A percentile compares a stretch with the other conserved stretches of the same genome.
Conservation (phyloP, 2,797 vertebrate genomes). For the Phrynocephalus forsythii region DNA sequence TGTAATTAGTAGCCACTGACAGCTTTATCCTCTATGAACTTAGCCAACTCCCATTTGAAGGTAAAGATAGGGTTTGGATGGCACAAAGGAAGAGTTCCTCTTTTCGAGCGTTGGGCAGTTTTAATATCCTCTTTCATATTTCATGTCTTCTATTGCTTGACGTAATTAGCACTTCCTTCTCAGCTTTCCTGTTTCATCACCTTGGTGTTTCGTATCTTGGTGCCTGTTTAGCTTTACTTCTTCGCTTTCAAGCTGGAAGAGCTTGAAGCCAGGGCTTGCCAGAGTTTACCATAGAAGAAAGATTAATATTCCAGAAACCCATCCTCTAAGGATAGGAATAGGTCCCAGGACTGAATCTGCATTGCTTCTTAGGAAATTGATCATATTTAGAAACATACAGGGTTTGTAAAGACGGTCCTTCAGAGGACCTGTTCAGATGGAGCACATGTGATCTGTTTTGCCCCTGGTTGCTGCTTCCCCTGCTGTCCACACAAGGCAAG, state of each 20-base stretch:
- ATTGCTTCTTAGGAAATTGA: neutral
- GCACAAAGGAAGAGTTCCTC: slow-evolving; percentile 31
- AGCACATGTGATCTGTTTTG: too few relatives aligned
- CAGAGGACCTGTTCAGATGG: too few relatives aligned
- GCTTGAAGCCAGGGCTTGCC: slow-evolving; percentile 26
- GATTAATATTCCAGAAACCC: slow-evolving; percentile 43
- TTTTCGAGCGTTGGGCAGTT: slow-evolving; percentile 25
- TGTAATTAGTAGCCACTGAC: neutral
- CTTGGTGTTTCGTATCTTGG: slow-evolving; percentile 15
- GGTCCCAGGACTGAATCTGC: slow-evolving; percentile 3
- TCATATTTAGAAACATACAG: neutral
- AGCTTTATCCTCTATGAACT: neutral
- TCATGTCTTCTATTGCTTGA: slow-evolving; percentile 25
- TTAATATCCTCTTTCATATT: slow-evolving; percentile 39
- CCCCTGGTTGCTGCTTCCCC: too few relatives aligned
- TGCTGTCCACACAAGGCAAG: too few relatives aligned
- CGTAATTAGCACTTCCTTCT: slow-evolving; percentile 51
- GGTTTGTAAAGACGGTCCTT: too few relatives aligned
- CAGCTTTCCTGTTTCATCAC: slow-evolving; percentile 33
- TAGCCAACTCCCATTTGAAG: neutral
- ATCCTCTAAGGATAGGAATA: slow-evolving; percentile 1
- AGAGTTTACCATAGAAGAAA: neutral
- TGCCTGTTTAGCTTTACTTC: slow-evolving; percentile 29
- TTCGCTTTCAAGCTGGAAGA: slow-evolving; percentile 20
- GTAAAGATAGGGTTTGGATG: slow-evolving; percentile 22